A percentile compares a stretch with the other conserved stretches of the same genome.
phyloP scores from a whole-genome alignment of 1,140 invertebrate genomes.

The Physella acuta region DNA sequence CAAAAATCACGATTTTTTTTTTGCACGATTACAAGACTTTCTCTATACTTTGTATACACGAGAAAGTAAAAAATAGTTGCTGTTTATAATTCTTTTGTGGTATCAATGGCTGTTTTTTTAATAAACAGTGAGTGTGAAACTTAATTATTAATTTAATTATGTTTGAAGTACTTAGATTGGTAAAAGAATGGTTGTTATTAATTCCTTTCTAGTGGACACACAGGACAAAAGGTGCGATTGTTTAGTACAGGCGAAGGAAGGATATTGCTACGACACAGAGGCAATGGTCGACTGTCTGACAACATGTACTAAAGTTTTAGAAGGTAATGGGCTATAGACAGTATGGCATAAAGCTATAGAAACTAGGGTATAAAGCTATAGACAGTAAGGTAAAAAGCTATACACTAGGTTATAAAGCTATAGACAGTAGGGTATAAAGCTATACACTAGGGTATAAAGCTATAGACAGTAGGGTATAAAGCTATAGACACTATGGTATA shows the following conservation, averaged over 20 bases:
- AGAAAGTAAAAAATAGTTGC: too few relatives aligned
- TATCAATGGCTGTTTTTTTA: too few relatives aligned
- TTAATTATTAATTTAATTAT: background rate
- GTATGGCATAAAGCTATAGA: background rate
- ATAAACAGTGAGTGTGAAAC: background rate
- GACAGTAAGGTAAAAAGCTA: background rate
- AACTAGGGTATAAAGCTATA: background rate
- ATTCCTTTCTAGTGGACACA: background rate
- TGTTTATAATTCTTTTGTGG: too few relatives aligned
- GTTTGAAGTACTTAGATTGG: too few relatives aligned
- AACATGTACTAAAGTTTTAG: background rate
- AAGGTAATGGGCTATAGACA: background rate
- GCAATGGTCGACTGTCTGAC: background rate
- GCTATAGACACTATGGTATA: background rate
- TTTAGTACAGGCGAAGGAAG: background rate
- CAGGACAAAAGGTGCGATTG: slow-evolving; percentile 7
- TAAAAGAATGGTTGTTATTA: too few relatives aligned
- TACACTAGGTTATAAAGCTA: background rate
- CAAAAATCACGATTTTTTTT: too few relatives aligned
- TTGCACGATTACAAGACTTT: too few relatives aligned
- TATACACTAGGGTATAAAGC: background rate
- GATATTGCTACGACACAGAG: background rate
- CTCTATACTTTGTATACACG: too few relatives aligned
- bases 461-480: too few relatives aligned
- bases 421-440: background rate